Base-by-base conservation (phyloP, 2,888 invertebrate species). In the Leptogaster cylindrica region DNA sequence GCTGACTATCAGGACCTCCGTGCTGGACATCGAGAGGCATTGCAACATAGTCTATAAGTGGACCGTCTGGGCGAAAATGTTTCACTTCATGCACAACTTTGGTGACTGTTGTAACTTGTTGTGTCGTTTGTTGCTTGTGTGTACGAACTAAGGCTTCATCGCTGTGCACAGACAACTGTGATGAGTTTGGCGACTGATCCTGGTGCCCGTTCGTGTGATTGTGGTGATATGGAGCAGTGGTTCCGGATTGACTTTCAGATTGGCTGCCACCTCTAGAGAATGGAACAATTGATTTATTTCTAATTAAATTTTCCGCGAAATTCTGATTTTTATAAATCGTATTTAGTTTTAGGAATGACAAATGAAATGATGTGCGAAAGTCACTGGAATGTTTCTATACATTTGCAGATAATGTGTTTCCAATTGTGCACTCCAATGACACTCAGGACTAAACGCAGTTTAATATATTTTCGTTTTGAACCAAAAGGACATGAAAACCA, bases 81-180 rank as follows among this genome's bases (percentile, higher is more conserved):
- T 83, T 83, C 52, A 87, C 86, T 77, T 88, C 88, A 70, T 87
- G 84, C 46, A 88, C 87, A 50, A 88, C 87, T 80, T 89, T 88
- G 66, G 88, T 88, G 70, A 88, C 87, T 28, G 88, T 88, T 68
- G 88, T 88, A 75, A 89, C 88, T 85, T 89, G 82, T 77, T 88
- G 88, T 51, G 87, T 87, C 66, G 86, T 87, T 76, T 88, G 88
- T 76, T 88, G 87, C 76, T 88, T 88, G 76, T 87, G 87, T 68
- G 86, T 85, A 70, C 88, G 83, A 73, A 87, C 85, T 73, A 85
- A 79, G 58, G 84, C 68, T 28, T 83, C 83, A 70, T 83, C 83
- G 75, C 83, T 83, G 73, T 83, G 83, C 68, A 82, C 81, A 55
- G 83, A 83, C 78, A 83, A 80, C 72, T 80, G 82, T 74, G 82